Evolutionary conservation across 2,888 invertebrate genomes (phyloP).

Genomic region (Agrotis exclamationis): DNA sequence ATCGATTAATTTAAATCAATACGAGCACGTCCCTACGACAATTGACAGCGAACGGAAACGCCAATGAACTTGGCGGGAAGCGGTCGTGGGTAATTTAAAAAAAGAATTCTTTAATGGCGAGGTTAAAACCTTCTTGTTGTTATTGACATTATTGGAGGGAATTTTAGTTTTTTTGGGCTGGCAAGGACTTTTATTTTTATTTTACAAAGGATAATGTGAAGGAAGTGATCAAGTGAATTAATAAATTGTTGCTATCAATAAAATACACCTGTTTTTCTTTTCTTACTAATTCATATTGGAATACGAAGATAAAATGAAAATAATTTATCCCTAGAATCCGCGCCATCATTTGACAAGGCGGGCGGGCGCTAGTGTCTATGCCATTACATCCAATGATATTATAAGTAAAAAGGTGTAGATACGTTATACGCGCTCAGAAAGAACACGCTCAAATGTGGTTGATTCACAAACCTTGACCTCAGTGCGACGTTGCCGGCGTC

Average conservation of each 20-base stretch:
- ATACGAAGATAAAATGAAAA: neutral
- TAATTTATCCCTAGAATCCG: neutral
- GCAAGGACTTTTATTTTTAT: constrained; percentile 60
- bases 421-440: no score
- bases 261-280: neutral
- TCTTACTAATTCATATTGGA: neutral
- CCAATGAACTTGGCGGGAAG: constrained; percentile 86
- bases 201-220: constrained; percentile 8
- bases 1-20: constrained; percentile 43
- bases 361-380: no score
- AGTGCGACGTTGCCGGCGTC: no score
- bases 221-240: constrained; percentile 31
- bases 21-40: constrained; percentile 64
- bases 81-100: constrained; percentile 77
- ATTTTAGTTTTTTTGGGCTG: constrained; percentile 51
- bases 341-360: no score
- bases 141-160: constrained; percentile 65
- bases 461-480: no score
- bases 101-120: constrained; percentile 55
- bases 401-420: no score
- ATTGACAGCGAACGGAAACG: constrained; percentile 79
- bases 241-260: constrained; percentile 1
- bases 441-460: no score
- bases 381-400: no score
- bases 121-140: constrained; percentile 60